Conservation (phyloP, 1,140 invertebrate genomes). For the Globodera rostochiensis region DNA sequence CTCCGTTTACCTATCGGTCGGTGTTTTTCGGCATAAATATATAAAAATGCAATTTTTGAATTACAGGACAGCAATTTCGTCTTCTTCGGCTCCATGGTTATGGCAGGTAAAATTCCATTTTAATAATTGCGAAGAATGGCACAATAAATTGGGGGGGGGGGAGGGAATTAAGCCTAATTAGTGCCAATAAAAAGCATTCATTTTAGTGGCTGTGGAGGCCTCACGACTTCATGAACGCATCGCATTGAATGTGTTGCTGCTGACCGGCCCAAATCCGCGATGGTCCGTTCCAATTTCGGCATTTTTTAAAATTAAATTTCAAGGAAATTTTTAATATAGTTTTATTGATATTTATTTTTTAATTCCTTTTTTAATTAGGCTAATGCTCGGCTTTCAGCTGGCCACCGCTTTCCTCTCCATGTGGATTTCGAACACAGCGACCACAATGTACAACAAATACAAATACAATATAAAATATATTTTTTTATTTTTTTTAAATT, state of each 20-base stretch:
- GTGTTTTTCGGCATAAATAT: slow-evolving; percentile 12
- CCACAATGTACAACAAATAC: slow-evolving; percentile 68
- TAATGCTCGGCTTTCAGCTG: slow-evolving; percentile 49
- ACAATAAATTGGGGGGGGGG: no score
- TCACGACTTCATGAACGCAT: slow-evolving; percentile 81
- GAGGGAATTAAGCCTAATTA: background rate
- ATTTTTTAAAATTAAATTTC: slow-evolving; percentile 16
- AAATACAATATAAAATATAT: slow-evolving; percentile 59
- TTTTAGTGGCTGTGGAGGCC: slow-evolving; percentile 77
- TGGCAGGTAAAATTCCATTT: slow-evolving; percentile 69
- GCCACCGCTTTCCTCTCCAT: slow-evolving; percentile 59
- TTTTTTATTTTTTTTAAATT: background rate
- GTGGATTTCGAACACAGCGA: slow-evolving; percentile 68
- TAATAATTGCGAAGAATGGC: no score
- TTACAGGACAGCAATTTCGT: slow-evolving; percentile 78
- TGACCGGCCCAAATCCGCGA: slow-evolving; percentile 52
- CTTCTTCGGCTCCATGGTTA: slow-evolving; percentile 75
- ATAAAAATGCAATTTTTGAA: slow-evolving; percentile 32
- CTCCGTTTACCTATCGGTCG: slow-evolving; percentile 64
- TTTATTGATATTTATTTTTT: slow-evolving; percentile 22
- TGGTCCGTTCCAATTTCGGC: slow-evolving; percentile 8
- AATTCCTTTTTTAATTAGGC: slow-evolving; percentile 29
- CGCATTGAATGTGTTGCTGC: slow-evolving; percentile 73
- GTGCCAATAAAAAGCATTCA: no score
- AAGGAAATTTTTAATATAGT: slow-evolving; percentile 5